Evolutionary conservation across 2,113 vertebrate species (phyloP), one percentile per base, ranked within the genome.

Genomic region (Phainopepla nitens): DNA sequence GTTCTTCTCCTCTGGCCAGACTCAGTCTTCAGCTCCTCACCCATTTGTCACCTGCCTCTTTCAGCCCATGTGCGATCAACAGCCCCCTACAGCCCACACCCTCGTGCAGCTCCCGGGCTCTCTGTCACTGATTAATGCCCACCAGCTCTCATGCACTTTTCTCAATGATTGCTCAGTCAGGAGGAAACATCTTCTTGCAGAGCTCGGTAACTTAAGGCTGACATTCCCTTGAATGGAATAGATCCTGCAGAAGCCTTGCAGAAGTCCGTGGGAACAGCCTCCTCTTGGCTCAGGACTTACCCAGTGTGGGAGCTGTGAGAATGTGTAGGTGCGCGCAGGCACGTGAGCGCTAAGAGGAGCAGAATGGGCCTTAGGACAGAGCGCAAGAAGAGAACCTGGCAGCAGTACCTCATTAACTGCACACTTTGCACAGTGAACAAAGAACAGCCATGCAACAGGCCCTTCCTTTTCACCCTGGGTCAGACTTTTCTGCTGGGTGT

Each of bases 261-360:
- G 13, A 87, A 29, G 19, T 33, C 49, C 75, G 65, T 45, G 9
- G 12, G 10, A 33, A 50, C 9, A 60, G 33, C 66, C 25, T 77
- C 10, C 66, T 36, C 51, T 27, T 51, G 41, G 51, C 44, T 35
- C 27, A 21, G 27, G 33, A 18, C 27, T 21, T 56, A 9, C 10
- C 10, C 28, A 5, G 1, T 31, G 62, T 10, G 56, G 62, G 44
- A 85, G 2, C 31, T 35, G 27, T 22, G 49, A 50, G 22, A 11
- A 7, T 0, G 0, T 1, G 1, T 6, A 42, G 13, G 18, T 23
- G 39, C 1, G 4, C 31, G 82, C 75, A 88, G 35, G 71, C 31
- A 70, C 0, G 0, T 9, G 79, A 41, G 45, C 5, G 2, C 45
- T 65, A 58, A 22, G 28, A 65, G 33, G 12, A 45, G 21, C 42